Conservation (phyloP, 2,797 vertebrate genomes). For the Rhincodon typus region DNA sequence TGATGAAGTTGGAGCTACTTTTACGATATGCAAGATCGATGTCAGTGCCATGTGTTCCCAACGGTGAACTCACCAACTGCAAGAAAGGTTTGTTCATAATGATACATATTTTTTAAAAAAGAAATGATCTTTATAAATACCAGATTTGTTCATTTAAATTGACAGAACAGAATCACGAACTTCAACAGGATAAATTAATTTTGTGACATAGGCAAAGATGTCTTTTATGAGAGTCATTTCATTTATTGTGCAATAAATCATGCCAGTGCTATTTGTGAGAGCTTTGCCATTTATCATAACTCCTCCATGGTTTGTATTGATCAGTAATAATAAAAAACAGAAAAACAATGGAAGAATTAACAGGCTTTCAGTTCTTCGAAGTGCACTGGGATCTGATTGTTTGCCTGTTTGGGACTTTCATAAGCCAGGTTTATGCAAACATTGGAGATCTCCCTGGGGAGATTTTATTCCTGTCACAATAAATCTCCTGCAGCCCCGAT, state of each 20-base stretch:
- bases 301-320: conserved; percentile 11
- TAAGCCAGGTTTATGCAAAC: neutral
- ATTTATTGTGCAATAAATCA: conserved; percentile 28
- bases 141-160: neutral
- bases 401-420: neutral
- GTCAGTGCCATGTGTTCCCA: neutral
- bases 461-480: neutral
- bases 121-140: neutral
- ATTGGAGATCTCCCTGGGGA: neutral
- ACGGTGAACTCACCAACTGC: neutral
- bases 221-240: neutral
- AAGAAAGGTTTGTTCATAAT: neutral
- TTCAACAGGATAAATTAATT: neutral
- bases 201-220: neutral
- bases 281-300: neutral
- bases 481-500: neutral
- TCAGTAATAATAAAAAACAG: conserved; percentile 3
- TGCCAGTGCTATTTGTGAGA: neutral
- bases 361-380: neutral
- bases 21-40: neutral
- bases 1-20: neutral
- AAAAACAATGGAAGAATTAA: neutral
- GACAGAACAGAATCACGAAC: neutral
- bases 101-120: neutral
- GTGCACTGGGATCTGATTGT: neutral